These are phyloP conservation scores for Falco columbarius DNA, from an alignment of 2,797 vertebrate species.

Conservation along the genomic window DNA sequence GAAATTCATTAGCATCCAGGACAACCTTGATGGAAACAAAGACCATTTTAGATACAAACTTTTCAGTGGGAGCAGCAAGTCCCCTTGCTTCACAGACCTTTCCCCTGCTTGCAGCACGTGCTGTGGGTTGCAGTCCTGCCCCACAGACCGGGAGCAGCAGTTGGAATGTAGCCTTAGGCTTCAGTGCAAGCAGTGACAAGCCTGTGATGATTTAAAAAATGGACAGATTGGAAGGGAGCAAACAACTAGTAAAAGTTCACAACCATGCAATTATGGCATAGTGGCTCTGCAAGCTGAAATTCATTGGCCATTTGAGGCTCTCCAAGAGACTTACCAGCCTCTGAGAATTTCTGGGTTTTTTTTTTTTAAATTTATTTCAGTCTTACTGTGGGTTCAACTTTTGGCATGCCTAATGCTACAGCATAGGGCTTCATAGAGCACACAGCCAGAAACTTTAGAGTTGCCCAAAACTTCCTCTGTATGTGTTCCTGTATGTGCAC, in stretches of 20 bases:
- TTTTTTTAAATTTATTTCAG: conserved; percentile 29
- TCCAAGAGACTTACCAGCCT: background rate
- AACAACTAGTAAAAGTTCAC: conserved; percentile 28
- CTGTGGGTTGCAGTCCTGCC: background rate
- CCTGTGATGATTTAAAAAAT: conserved; percentile 15
- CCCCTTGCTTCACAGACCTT: background rate
- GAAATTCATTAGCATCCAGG: background rate
- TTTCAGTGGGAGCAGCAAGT: background rate
- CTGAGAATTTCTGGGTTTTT: conserved; percentile 6
- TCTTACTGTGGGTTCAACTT: background rate
- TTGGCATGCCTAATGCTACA: background rate
- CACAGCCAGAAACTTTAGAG: background rate
- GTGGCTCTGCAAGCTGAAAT: conserved; percentile 7
- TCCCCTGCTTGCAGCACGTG: background rate
- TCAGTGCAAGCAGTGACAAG: background rate
- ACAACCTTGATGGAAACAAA: background rate
- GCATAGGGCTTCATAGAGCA: background rate
- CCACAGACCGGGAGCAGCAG: background rate
- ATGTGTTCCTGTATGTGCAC: background rate
- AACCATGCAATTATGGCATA: conserved; percentile 3
- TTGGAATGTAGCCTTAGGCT: background rate
- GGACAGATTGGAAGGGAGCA: conserved; percentile 13
- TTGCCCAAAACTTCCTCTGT: background rate
- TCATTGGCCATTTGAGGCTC: conserved; percentile 18
- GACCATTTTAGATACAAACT: background rate